Conservation (phyloP, 53 echinoderm and acorn worm genomes). For the Arbacia lixula region DNA sequence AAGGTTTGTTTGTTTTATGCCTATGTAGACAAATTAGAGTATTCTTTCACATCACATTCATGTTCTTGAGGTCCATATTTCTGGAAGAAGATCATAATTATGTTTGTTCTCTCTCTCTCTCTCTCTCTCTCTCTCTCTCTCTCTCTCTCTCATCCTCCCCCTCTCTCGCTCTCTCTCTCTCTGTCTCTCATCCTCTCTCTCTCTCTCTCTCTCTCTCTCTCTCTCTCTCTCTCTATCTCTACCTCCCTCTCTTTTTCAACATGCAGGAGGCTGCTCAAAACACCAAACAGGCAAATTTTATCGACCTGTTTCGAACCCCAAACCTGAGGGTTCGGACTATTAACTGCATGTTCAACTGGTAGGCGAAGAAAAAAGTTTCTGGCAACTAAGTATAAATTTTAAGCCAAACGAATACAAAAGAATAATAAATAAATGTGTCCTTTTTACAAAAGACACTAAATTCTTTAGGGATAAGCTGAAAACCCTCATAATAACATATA, state of each 20-base stretch:
- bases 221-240: neutral
- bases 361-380: neutral
- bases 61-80: too few species aligned
- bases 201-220: neutral
- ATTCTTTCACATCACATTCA: too few species aligned
- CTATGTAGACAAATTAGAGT: too few species aligned
- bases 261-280: constrained; percentile 6
- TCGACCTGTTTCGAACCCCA: constrained; percentile 83
- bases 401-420: too few species aligned
- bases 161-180: neutral
- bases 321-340: constrained; percentile 78
- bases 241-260: neutral
- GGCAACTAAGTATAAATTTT: too few species aligned
- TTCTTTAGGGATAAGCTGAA: too few species aligned
- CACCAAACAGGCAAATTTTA: neutral
- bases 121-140: neutral
- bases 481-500: too few species aligned
- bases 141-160: neutral
- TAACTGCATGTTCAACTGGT: constrained; percentile 93
- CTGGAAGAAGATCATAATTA: too few species aligned
- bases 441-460: too few species aligned
- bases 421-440: too few species aligned
- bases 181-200: neutral
- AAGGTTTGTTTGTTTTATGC: neutral
- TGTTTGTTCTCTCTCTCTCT: neutral